Conservation (phyloP, 2,113 vertebrate species). For the Rhineura floridana region DNA sequence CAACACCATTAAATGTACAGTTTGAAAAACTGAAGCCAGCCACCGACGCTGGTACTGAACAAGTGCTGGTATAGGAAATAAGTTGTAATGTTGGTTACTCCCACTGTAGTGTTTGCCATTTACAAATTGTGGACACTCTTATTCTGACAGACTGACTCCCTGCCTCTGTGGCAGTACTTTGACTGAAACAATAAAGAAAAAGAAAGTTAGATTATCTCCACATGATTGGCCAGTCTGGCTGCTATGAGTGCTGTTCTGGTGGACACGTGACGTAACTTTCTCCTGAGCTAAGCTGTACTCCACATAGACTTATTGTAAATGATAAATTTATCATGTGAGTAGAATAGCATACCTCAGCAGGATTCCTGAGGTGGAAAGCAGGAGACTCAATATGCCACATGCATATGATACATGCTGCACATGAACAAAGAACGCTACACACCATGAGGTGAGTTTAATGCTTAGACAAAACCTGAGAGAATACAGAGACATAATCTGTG, state of each 20-base stretch:
- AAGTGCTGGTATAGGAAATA: background rate
- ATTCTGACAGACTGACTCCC: background rate
- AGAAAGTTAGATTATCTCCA: background rate
- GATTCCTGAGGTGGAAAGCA: background rate
- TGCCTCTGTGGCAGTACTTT: background rate
- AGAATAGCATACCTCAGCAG: no score
- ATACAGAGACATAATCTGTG: background rate
- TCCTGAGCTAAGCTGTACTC: background rate
- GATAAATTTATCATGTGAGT: background rate
- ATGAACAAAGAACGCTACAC: background rate
- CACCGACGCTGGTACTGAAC: background rate
- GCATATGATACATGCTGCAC: no score
- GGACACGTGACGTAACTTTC: background rate
- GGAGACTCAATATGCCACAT: no score
- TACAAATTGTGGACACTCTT: background rate
- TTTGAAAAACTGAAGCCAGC: slow-evolving; percentile 36
- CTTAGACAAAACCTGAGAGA: no score
- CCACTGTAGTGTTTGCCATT: background rate
- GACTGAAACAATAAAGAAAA: background rate
- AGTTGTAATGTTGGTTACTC: background rate
- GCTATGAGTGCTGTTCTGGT: background rate
- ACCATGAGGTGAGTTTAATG: background rate
- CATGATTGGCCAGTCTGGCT: background rate
- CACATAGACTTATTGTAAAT: background rate
- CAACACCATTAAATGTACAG: slow-evolving; percentile 26